Evolutionary conservation across 2,113 vertebrate genomes (phyloP), one percentile per base, ranked within the genome.

Genomic region (Dunckerocampus dactyliophorus): DNA sequence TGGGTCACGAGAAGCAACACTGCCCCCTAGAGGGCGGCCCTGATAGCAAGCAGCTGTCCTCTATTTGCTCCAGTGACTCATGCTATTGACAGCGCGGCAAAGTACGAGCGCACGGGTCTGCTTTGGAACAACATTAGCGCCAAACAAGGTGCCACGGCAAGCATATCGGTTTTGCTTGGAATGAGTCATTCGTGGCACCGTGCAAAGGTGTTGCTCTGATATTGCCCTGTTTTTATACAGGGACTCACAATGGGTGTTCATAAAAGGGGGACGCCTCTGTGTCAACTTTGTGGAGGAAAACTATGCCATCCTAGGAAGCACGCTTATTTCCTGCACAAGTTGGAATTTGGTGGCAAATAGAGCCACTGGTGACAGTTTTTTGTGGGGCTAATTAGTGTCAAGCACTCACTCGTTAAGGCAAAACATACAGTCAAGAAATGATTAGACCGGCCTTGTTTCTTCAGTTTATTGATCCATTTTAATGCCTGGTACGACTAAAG

Each of bases 1-100:
- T 48, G 28, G 19, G 28, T 79, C 61, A 37, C 53, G 72, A 89
- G 85, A 89, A 59, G 48, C 84, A 86, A 89, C 82, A 89, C 76
- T 81, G 87, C 87, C 87, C 77, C 77, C 87, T 87, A 76, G 76
- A 42, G 85, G 80, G 1, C 46, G 49, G 55, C 67, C 42, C 21
- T 63, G 34, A 62, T 62, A 57, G 66, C 51, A 59, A 50, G 62
- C 53, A 46, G 56, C 55, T 74, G 71, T 51, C 69, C 71, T 69
- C 60, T 15, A 12, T 61, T 16, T 65, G 67, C 63, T 59, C 28
- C 63, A 54, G 16, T 47, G 57, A 67, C 49, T 59, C 65, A 57
- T 22, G 10, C 45, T 11, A 13, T 11, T 46, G n/a, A 21, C 48
- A 60, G 12, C 64, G 48, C 57, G 67, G 62, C 58, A 65, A 72